phyloP scores from a whole-genome alignment of 1,140 invertebrate genomes.

The Drosophila ironensis region DNA sequence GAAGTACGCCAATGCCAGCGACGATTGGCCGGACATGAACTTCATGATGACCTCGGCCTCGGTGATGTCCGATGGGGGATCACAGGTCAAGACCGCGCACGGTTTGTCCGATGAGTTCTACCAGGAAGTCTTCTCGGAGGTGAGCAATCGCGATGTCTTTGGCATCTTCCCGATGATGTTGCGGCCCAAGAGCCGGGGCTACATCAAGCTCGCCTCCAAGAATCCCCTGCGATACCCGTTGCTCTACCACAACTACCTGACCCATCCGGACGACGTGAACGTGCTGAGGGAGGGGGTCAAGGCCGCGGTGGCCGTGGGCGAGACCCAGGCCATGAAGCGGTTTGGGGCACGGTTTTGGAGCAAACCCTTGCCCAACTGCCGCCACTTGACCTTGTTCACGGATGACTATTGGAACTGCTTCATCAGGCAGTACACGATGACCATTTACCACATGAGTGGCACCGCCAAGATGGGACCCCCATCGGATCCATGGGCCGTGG shows the following conservation, averaged over 20 bases:
- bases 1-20: conserved; percentile 91
- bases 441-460: conserved; percentile 93
- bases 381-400: conserved; percentile 88
- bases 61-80: conserved; percentile 87
- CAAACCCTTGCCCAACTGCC: conserved; percentile 90
- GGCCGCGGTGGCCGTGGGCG: conserved; percentile 89
- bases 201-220: conserved; percentile 88
- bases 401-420: conserved; percentile 93
- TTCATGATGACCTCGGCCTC: conserved; percentile 92
- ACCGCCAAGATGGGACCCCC: conserved; percentile 93
- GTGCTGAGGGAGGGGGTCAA: conserved; percentile 93
- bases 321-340: conserved; percentile 87
- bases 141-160: conserved; percentile 89
- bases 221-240: conserved; percentile 93
- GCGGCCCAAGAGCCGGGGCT: conserved; percentile 91
- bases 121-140: conserved; percentile 86
- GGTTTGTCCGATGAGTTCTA: conserved; percentile 91
- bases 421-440: conserved; percentile 91
- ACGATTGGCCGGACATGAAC: conserved; percentile 95
- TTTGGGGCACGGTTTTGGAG: conserved; percentile 89
- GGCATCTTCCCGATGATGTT: conserved; percentile 93
- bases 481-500: conserved; percentile 89
- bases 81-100: conserved; percentile 89
- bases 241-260: conserved; percentile 91
- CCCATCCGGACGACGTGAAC: conserved; percentile 90